Conservation (phyloP, 2,888 invertebrate species). For the Zygaena filipendulae region DNA sequence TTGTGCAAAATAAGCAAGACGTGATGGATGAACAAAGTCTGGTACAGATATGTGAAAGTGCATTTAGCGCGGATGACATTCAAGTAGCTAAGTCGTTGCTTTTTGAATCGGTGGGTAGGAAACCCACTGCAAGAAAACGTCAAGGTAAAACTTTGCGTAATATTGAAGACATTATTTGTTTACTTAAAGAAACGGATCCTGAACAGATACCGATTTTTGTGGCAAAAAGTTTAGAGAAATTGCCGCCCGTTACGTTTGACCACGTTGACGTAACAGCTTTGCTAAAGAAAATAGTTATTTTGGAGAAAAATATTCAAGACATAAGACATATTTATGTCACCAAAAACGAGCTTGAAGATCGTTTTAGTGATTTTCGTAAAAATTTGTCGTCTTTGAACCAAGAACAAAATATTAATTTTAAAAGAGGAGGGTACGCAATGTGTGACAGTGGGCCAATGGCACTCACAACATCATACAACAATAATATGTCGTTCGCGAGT, state of each 20-base stretch:
- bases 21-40: conserved; percentile 15
- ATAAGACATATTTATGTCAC: not conserved
- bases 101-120: conserved; percentile 11
- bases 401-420: not conserved
- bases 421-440: not conserved
- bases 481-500: not conserved
- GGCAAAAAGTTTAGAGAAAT: conserved; percentile 8
- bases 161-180: conserved; percentile 14
- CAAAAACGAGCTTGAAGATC: not conserved
- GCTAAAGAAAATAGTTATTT: conserved; percentile 8
- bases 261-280: conserved; percentile 12
- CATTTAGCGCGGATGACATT: conserved; percentile 13
- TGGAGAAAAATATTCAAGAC: conserved; percentile 5
- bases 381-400: not conserved
- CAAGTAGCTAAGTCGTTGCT: conserved; percentile 12
- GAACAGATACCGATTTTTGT: conserved; percentile 13
- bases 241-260: conserved; percentile 14
- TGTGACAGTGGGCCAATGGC: not conserved
- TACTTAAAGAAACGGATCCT: conserved; percentile 12
- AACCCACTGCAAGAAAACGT: conserved; percentile 4
- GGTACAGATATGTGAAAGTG: conserved; percentile 7
- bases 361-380: not conserved
- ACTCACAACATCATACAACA: not conserved
- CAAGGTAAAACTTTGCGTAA: conserved; percentile 11
- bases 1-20: conserved; percentile 10